phyloP scores from a whole-genome alignment of 1,140 invertebrate species.

The Drosophila auraria region DNA sequence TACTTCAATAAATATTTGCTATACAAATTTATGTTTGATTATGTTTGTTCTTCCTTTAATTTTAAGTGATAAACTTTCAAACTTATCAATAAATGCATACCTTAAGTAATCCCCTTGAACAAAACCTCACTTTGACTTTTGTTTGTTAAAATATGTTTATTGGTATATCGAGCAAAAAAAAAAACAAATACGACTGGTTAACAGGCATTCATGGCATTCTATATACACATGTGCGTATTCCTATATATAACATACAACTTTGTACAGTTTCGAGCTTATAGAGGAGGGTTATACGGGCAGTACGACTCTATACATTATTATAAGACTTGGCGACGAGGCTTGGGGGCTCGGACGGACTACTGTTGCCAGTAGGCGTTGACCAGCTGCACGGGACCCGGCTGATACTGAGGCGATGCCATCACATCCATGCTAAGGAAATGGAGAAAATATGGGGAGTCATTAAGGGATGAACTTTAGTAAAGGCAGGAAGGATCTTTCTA shows the following conservation, averaged over 20 bases:
- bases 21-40: too few relatives aligned
- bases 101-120: not conserved
- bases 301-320: conserved; percentile 11
- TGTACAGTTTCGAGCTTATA: conserved; percentile 46
- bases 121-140: not conserved
- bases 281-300: conserved; percentile 11
- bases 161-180: conserved; percentile 24
- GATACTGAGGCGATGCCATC: conserved; percentile 47
- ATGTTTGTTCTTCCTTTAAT: too few relatives aligned
- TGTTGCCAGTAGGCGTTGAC: conserved; percentile 65
- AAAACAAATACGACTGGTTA: conserved; percentile 44
- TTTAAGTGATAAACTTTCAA: too few relatives aligned
- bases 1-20: too few relatives aligned
- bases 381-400: conserved; percentile 52
- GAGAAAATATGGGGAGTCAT: not conserved
- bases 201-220: conserved; percentile 32
- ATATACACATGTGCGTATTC: conserved; percentile 18
- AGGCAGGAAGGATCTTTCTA: too few relatives aligned
- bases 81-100: too few relatives aligned
- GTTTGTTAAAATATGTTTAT: conserved; percentile 46
- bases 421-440: conserved; percentile 50
- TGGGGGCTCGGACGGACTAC: not conserved
- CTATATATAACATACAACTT: conserved; percentile 27
- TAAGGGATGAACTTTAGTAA: not conserved
- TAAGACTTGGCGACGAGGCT: not conserved